These are phyloP conservation scores for Hyposmocoma kahamanoa DNA, from an alignment of 1,140 invertebrate species.

Conservation along the genomic window DNA sequence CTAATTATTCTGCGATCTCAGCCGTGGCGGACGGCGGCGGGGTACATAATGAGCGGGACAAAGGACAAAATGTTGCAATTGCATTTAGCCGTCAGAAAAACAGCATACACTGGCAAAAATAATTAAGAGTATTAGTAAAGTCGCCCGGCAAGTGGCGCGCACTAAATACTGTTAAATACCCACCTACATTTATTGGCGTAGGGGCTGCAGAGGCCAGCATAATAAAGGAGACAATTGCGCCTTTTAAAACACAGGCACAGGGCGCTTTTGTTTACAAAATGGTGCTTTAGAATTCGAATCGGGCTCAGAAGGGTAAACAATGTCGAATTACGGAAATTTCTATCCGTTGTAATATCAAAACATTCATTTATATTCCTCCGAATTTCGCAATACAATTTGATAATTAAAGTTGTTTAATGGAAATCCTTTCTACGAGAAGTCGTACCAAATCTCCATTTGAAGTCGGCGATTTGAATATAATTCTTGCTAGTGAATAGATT, in stretches of 20 bases:
- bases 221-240: constrained; percentile 60
- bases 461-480: no score
- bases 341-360: no score
- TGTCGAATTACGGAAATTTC: no score
- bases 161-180: constrained; percentile 69
- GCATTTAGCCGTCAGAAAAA: constrained; percentile 67
- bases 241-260: constrained; percentile 55
- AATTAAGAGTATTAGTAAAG: constrained; percentile 70
- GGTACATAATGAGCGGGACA: constrained; percentile 57
- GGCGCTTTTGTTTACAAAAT: constrained; percentile 46
- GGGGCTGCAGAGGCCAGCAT: constrained; percentile 39
- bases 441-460: no score
- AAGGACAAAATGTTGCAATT: constrained; percentile 67
- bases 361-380: no score
- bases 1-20: constrained; percentile 67
- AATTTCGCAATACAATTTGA: no score
- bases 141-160: constrained; percentile 56
- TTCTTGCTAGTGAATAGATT: no score
- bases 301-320: no score
- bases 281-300: no score
- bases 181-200: constrained; percentile 66
- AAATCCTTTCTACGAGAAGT: no score
- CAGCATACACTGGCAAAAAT: constrained; percentile 70
- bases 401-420: no score
- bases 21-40: constrained; percentile 49